Evolutionary conservation across 2,888 invertebrate species (phyloP), one percentile per base, ranked within the genome.

Genomic region (Aromia moschata): DNA sequence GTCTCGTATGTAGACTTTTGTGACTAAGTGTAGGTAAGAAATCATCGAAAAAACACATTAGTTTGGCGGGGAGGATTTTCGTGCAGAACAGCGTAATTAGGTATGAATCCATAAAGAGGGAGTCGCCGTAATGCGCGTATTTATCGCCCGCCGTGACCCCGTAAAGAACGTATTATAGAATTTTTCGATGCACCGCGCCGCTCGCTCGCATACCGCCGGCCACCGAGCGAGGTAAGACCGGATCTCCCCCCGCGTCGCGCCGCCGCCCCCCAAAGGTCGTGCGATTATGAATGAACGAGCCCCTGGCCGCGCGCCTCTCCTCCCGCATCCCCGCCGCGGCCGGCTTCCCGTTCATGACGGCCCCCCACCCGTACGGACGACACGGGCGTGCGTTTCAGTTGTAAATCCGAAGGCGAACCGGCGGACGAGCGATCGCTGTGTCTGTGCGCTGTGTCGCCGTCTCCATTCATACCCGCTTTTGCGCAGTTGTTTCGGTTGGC

Each of bases 201-300:
- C 41, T 30, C 3, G 41, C 41, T 31, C 41, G 14, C 52, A 37
- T 49, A 49, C 52, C 52, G 52, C 52, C 52, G 52, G 52, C 52
- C 52, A 31, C 52, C 7, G 53, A 60, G 58, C 7, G 53, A 60
- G 58, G 60, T 58, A 58, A 63, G 65, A 65, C 65, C 65, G 65
- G 65, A 65, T 65, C 65, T 65, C 51, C 54, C 61, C 58, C 51
- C 60, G 40, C 44, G 55, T 62, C 64, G 60, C 60, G 43, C 58
- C 51, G 41, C 11, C 36, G 44, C 46, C 62, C 33, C 61, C 68
- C 65, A 69, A 76, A 77, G 77, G 77, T 76, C 77, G 75, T 70
- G 73, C 72, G 76, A 79, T 80, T 79, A 80, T 80, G 80, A 80
- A 80, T 80, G 81, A 81, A 80, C 83, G 81, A 80, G 81, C 83